phyloP scores from a whole-genome alignment of 2,888 invertebrate species.

The Chydorus sphaericus region DNA sequence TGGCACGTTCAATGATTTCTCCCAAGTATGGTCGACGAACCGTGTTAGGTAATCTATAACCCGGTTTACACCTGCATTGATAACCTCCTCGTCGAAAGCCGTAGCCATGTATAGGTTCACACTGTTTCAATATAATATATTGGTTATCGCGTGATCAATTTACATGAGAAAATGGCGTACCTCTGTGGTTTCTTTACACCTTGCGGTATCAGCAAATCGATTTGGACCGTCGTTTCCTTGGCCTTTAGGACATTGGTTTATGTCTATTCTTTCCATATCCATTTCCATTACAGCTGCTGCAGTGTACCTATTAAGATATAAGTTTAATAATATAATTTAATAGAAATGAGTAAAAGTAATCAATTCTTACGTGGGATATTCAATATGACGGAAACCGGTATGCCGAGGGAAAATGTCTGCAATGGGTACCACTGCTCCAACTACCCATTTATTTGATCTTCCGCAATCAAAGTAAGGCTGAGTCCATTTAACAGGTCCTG shows the following conservation, averaged over 20 bases:
- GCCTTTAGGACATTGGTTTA: conserved; percentile 88
- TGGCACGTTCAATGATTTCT: conserved; percentile 83
- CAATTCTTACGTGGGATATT: conserved; percentile 70
- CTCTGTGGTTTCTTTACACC: conserved; percentile 82
- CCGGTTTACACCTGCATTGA: conserved; percentile 83
- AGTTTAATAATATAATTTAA: conserved; percentile 17
- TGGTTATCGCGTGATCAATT: neutral
- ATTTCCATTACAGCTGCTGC: conserved; percentile 85
- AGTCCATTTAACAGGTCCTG: conserved; percentile 87
- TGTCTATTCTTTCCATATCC: conserved; percentile 91
- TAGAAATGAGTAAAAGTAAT: conserved; percentile 7
- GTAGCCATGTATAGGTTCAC: conserved; percentile 91
- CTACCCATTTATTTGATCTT: conserved; percentile 86
- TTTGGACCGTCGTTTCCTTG: conserved; percentile 79
- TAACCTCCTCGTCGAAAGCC: conserved; percentile 91
- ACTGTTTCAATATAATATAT: conserved; percentile 37
- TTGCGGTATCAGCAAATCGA: conserved; percentile 71
- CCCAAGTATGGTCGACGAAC: conserved; percentile 83
- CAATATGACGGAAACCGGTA: conserved; percentile 80
- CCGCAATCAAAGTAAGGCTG: conserved; percentile 93
- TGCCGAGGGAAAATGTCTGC: conserved; percentile 90
- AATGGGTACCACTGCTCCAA: conserved; percentile 83
- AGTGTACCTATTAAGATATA: conserved; percentile 57
- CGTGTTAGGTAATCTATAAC: conserved; percentile 67
- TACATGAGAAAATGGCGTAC: conserved; percentile 30